phyloP scores from a whole-genome alignment of 2,888 invertebrate genomes.

The Tenthredo mesomela region DNA sequence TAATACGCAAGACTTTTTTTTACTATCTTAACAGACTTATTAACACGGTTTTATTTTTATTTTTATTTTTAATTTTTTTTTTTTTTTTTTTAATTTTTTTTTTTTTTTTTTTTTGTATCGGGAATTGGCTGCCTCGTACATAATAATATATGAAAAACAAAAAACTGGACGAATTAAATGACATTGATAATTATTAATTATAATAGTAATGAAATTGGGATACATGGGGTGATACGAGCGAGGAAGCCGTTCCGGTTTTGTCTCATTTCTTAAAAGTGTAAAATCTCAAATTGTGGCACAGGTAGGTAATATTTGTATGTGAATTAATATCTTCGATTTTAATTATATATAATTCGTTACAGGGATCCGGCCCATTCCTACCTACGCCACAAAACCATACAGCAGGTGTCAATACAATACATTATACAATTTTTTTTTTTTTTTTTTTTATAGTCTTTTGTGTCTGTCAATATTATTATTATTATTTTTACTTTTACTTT shows the following conservation, averaged over 20 bases:
- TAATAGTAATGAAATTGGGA: not conserved
- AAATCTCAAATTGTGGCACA: slow-evolving; percentile 56
- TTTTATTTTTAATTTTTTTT: too few relatives aligned
- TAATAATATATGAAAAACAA: not conserved
- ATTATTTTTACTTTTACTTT: not conserved
- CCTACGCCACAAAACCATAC: slow-evolving; percentile 57
- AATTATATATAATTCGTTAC: slow-evolving; percentile 4
- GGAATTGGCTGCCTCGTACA: slow-evolving; percentile 18
- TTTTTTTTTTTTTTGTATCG: not conserved
- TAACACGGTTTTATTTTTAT: not conserved
- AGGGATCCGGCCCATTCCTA: slow-evolving; percentile 55
- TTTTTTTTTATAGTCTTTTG: slow-evolving; percentile 57
- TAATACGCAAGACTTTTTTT: not conserved
- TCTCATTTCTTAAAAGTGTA: slow-evolving; percentile 64
- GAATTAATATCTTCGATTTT: not conserved
- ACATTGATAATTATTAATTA: not conserved
- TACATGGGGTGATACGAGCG: not conserved
- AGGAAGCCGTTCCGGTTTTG: slow-evolving; percentile 52
- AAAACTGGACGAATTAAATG: not conserved
- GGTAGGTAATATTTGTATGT: slow-evolving; percentile 50
- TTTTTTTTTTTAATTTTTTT: too few relatives aligned
- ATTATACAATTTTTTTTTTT: slow-evolving; percentile 57
- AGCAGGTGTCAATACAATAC: slow-evolving; percentile 61
- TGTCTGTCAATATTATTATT: slow-evolving; percentile 56
- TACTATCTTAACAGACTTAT: not conserved